Evolutionary conservation across 2,888 invertebrate species (phyloP).

Genomic region (Labia minor): DNA sequence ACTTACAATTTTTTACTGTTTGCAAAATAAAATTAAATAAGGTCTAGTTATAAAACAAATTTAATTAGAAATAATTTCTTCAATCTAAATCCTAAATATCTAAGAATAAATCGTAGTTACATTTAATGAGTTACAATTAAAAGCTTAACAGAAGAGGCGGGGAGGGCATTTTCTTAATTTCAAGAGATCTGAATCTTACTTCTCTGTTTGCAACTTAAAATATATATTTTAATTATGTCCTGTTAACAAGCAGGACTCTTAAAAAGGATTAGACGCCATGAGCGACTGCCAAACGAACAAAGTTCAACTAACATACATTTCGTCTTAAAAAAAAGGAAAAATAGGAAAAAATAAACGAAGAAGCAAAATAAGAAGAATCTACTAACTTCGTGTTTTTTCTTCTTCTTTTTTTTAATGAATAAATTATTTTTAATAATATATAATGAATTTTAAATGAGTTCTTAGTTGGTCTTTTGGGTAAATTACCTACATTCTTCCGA

Average conservation of each 20-base stretch:
- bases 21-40: no score
- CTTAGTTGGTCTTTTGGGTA: not conserved
- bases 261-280: not conserved
- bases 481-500: not conserved
- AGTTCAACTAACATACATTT: not conserved
- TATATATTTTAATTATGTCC: slow-evolving; percentile 13
- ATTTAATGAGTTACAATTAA: no score
- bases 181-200: no score
- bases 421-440: not conserved
- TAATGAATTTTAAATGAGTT: not conserved
- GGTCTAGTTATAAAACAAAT: no score
- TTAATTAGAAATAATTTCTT: no score
- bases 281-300: not conserved
- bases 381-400: not conserved
- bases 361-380: no score
- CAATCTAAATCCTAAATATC: no score
- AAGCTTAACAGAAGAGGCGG: no score
- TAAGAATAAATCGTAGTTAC: no score
- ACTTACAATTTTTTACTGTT: no score
- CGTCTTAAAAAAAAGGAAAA: not conserved
- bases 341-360: not conserved
- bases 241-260: not conserved
- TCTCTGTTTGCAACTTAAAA: not conserved
- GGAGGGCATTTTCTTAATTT: no score
- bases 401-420: not conserved